Percentiles rank a stretch among this genome's conserved stretches.
Conservation (phyloP, 2,888 invertebrate species). For the Meliscaeva auricollis region DNA sequence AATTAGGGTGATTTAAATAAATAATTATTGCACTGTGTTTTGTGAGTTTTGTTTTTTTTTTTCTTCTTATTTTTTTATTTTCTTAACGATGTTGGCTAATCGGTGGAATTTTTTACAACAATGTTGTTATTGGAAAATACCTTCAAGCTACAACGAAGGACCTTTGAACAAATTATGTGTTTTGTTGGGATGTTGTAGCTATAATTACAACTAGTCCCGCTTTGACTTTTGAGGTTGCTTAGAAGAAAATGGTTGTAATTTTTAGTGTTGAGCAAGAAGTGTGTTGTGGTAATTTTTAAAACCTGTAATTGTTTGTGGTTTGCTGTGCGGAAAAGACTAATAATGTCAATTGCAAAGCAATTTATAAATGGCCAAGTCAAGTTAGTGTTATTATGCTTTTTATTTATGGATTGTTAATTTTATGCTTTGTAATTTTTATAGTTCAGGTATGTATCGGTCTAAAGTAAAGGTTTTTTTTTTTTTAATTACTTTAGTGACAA, state of each 20-base stretch:
- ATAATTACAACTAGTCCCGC: not conserved
- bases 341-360: constrained; percentile 1
- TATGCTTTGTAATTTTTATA: not conserved
- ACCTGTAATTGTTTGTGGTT: not conserved
- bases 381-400: not conserved
- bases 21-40: constrained; percentile 45
- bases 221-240: not conserved
- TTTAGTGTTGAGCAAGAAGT: not conserved
- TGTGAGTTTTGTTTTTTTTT: no score
- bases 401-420: not conserved
- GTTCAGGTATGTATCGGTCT: not conserved
- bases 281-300: not conserved
- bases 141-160: not conserved
- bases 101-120: no score
- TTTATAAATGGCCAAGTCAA: not conserved
- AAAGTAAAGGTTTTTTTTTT: no score
- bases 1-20: constrained; percentile 65
- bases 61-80: no score
- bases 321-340: not conserved
- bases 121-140: not conserved
- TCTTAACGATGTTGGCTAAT: constrained; percentile 15
- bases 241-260: not conserved
- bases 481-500: no score
- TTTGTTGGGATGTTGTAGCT: constrained; percentile 11
- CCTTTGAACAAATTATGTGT: constrained; percentile 11